phyloP scores from a whole-genome alignment of 2,113 vertebrate species.

The Climacteris rufus region DNA sequence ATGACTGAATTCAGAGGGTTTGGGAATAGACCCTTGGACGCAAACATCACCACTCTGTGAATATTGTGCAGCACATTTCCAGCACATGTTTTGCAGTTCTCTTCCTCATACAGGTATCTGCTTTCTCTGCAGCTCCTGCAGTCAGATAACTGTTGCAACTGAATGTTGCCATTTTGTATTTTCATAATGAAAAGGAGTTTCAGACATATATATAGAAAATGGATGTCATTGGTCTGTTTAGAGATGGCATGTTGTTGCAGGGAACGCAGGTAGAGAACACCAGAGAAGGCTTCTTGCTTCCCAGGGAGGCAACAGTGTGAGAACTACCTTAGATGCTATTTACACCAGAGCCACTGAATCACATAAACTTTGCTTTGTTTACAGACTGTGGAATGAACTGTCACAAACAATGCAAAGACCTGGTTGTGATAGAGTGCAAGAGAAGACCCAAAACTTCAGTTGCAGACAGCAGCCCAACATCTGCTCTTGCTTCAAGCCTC shows the following conservation, averaged over 20 bases:
- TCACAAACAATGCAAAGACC: conserved; percentile 94
- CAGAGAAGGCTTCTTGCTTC: not conserved
- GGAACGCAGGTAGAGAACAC: not conserved
- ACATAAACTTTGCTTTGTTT: not conserved
- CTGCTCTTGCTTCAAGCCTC: conserved; percentile 69
- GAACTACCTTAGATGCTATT: not conserved
- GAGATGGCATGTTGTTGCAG: not conserved
- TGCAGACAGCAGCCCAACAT: conserved; percentile 77
- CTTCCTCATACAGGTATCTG: not conserved
- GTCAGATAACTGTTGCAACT: not conserved
- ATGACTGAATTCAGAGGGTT: not conserved
- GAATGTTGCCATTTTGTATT: not conserved
- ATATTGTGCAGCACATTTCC: not conserved
- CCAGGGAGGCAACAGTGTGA: not conserved
- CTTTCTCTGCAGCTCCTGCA: not conserved
- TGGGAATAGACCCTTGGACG: not conserved
- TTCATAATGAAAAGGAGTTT: not conserved
- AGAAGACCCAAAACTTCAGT: conserved; percentile 79
- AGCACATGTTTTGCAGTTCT: not conserved
- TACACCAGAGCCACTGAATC: not conserved
- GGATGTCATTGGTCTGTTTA: not conserved
- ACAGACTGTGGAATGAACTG: conserved; percentile 97
- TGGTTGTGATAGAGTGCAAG: conserved; percentile 96
- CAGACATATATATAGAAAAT: not conserved
- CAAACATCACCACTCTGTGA: not conserved